A percentile compares a stretch with the other conserved stretches of the same genome.
Evolutionary conservation across 2,113 vertebrate species (phyloP).

Genomic region (Scatophagus argus): DNA sequence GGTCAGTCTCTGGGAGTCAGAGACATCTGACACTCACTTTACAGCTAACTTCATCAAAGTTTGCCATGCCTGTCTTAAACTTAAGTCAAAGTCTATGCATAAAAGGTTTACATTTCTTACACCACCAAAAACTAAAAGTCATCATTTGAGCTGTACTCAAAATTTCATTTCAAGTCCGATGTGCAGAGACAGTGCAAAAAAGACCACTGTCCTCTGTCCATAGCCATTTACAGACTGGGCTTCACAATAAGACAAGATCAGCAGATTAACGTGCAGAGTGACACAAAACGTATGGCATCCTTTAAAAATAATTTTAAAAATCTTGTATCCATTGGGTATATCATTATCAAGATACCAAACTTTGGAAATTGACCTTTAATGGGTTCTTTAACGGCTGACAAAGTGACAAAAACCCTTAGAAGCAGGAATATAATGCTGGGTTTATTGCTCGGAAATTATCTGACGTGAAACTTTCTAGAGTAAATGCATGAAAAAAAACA

Average conservation of each 20-base stretch:
- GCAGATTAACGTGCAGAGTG: neutral
- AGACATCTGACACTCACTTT: neutral
- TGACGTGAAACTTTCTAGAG: neutral
- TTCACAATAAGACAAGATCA: neutral
- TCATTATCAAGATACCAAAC: neutral
- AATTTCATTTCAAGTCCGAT: neutral
- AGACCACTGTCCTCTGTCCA: neutral
- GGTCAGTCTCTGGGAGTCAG: neutral
- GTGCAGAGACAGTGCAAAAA: too few species aligned
- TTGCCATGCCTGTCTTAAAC: too few species aligned
- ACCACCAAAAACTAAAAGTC: neutral
- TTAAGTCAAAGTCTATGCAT: fast-evolving
- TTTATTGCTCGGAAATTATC: neutral
- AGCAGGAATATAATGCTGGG: neutral
- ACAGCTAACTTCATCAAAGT: neutral
- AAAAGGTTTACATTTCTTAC: neutral
- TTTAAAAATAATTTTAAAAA: neutral
- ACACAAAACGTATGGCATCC: neutral
- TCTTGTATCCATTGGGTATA: neutral
- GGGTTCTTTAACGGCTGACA: neutral
- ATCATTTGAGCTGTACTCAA: too few species aligned
- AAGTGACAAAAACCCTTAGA: neutral
- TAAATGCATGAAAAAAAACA: neutral
- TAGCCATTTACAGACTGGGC: neutral
- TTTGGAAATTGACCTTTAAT: too few species aligned